These are phyloP conservation scores for Thecocarcelia acutangulata DNA, from an alignment of 2,888 invertebrate genomes.

Conservation along the genomic window DNA sequence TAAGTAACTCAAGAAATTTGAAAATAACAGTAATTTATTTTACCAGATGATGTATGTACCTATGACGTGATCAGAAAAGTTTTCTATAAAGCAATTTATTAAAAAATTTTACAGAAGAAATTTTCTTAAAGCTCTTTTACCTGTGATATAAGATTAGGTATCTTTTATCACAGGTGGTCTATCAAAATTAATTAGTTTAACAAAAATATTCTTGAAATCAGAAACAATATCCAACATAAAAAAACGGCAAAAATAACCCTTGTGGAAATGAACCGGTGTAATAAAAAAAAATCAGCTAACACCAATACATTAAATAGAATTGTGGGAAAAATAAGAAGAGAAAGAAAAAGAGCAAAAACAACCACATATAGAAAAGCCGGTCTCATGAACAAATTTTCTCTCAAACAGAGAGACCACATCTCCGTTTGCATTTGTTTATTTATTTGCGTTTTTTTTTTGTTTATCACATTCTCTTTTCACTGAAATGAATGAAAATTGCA, in stretches of 20 bases:
- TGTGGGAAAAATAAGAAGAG: too few species aligned
- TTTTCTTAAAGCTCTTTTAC: too few species aligned
- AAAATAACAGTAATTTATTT: too few species aligned
- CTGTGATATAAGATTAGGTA: too few species aligned
- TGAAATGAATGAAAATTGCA: conserved; percentile 66
- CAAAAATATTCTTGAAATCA: neutral
- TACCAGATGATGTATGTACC: too few species aligned
- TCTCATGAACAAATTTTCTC: conserved; percentile 64
- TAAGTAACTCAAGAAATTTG: too few species aligned
- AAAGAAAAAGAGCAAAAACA: conserved; percentile 38
- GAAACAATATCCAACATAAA: neutral
- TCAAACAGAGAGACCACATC: conserved; percentile 22
- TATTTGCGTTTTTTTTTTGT: conserved; percentile 24
- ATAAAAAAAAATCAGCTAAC: conserved; percentile 8
- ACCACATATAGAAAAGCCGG: conserved; percentile 68
- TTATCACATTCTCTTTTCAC: conserved; percentile 44
- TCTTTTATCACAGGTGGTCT: too few species aligned
- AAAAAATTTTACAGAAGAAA: too few species aligned
- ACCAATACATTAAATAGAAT: neutral
- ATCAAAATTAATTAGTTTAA: too few species aligned
- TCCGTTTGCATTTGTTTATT: conserved; percentile 50
- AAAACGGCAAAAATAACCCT: conserved; percentile 28
- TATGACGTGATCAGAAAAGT: too few species aligned
- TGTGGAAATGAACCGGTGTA: conserved; percentile 34
- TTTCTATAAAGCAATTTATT: too few species aligned